Evolutionary conservation across 2,113 vertebrate species (phyloP).

Genomic region (Ondatra zibethicus): DNA sequence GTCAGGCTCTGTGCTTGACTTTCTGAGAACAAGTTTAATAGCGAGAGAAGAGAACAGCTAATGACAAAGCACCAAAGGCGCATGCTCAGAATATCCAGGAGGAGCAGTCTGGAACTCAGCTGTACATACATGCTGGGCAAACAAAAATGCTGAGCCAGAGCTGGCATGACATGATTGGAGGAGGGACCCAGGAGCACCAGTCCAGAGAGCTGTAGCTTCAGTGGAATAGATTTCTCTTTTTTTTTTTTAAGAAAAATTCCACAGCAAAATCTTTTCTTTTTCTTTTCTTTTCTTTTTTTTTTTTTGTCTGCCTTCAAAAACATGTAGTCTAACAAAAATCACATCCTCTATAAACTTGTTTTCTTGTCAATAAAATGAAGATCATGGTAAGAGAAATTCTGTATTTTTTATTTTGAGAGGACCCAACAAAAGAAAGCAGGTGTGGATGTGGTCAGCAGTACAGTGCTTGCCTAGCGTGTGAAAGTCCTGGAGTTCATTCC

Average conservation of each 20-base stretch:
- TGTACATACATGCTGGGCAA: background rate
- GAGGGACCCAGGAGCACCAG: background rate
- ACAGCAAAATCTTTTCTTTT: background rate
- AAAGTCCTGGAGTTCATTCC: no score
- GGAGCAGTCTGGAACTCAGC: background rate
- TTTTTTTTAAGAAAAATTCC: background rate
- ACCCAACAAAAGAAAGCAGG: background rate
- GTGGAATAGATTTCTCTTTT: background rate
- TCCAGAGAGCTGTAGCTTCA: background rate
- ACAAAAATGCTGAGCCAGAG: background rate
- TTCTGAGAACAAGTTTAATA: background rate
- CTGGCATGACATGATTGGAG: no score
- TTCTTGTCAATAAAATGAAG: background rate
- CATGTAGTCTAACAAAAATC: background rate
- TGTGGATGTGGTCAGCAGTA: background rate
- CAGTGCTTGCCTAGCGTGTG: background rate
- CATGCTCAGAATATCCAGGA: background rate
- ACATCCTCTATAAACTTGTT: background rate
- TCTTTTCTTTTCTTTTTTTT: no score
- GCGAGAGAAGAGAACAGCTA: background rate
- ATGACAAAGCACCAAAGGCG: background rate
- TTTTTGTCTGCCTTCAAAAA: background rate
- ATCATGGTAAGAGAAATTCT: background rate
- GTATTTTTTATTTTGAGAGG: background rate
- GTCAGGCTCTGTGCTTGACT: background rate